Evolutionary conservation across 2,797 vertebrate species (phyloP).

Genomic region (Etheostoma perlongum): DNA sequence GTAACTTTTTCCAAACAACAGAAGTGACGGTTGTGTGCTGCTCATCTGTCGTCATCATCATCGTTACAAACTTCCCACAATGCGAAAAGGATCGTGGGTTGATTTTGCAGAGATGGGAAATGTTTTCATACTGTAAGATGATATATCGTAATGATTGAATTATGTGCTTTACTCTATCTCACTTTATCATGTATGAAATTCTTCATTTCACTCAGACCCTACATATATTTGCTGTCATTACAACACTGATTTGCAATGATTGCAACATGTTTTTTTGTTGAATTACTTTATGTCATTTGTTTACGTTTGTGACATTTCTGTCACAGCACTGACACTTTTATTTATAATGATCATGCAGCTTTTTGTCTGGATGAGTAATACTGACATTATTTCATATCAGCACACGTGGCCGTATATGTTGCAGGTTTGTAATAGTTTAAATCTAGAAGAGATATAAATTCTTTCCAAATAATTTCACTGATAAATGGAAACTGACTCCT

Average conservation of each 20-base stretch:
- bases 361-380: constrained; percentile 16
- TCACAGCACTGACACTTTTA: constrained; percentile 53
- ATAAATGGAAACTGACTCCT: constrained; percentile 4
- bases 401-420: neutral
- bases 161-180: neutral
- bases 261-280: neutral
- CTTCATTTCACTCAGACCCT: neutral
- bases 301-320: constrained; percentile 44
- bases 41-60: neutral
- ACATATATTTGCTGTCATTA: neutral
- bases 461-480: neutral
- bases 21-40: neutral
- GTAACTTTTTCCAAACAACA: constrained; percentile 6
- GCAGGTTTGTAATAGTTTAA: constrained; percentile 22
- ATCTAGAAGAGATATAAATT: constrained; percentile 12
- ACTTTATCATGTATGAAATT: constrained; percentile 7
- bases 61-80: neutral
- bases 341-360: constrained; percentile 39
- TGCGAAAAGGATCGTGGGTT: constrained; percentile 2
- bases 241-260: constrained; percentile 1
- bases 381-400: constrained; percentile 42
- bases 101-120: neutral
- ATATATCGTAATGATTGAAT: constrained; percentile 1
- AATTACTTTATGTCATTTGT: constrained; percentile 29
- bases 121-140: neutral